Percentiles rank a stretch among this genome's conserved stretches.
Evolutionary conservation across 2,113 vertebrate genomes (phyloP).

Genomic region (Holacanthus passer): DNA sequence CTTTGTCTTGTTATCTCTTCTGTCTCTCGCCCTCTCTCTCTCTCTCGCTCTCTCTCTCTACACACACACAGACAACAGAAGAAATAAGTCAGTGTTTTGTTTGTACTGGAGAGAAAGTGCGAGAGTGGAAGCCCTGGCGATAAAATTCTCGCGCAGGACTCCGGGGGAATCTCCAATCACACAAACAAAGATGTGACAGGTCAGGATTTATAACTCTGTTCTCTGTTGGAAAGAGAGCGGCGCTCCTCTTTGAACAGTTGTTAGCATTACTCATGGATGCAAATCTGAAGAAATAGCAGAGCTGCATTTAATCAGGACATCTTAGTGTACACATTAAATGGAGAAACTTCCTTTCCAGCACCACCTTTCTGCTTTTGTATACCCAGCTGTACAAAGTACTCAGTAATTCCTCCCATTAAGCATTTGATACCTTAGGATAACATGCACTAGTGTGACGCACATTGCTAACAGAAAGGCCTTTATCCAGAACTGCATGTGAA

Average conservation of each 20-base stretch:
- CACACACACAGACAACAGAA: conserved; percentile 45
- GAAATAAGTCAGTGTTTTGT: conserved; percentile 67
- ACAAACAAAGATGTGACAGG: conserved; percentile 79
- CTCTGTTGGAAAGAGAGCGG: conserved; percentile 55
- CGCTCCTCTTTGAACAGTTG: conserved; percentile 59
- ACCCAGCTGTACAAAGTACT: conserved; percentile 61
- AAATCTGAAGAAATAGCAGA: conserved; percentile 34
- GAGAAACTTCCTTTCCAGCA: conserved; percentile 17
- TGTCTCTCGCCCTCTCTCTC: neutral
- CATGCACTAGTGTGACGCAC: conserved; percentile 62
- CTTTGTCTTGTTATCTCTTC: conserved; percentile 23
- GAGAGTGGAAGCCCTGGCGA: conserved; percentile 75
- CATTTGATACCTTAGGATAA: conserved; percentile 63
- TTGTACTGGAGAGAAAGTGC: conserved; percentile 71
- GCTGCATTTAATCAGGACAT: conserved; percentile 19
- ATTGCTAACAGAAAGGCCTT: conserved; percentile 58
- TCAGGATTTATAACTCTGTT: conserved; percentile 79
- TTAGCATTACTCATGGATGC: conserved; percentile 10
- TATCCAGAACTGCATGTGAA: conserved; percentile 63
- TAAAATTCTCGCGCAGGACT: conserved; percentile 81
- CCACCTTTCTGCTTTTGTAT: conserved; percentile 53
- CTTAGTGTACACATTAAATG: conserved; percentile 12
- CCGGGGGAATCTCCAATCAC: conserved; percentile 77
- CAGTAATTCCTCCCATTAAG: conserved; percentile 54
- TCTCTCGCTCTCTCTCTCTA: neutral